Percentiles rank a stretch among this genome's conserved stretches.
phyloP scores from a whole-genome alignment of 2,113 vertebrate species.

The Xyliphius kryptos region DNA sequence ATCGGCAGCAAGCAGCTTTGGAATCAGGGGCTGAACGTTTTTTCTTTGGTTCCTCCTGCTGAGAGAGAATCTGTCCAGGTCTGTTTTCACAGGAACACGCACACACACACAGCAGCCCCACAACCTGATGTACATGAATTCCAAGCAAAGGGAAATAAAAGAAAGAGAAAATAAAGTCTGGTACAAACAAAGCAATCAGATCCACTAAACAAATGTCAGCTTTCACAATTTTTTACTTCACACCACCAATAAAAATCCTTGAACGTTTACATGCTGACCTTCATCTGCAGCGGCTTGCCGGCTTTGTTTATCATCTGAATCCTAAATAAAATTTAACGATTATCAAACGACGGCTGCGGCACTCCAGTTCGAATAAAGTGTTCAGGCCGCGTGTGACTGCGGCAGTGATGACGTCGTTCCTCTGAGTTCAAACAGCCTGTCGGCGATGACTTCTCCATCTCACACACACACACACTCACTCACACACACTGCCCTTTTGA shows the following conservation, averaged over 20 bases:
- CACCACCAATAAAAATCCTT: constrained; percentile 7
- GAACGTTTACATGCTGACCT: constrained; percentile 10
- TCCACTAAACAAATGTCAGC: neutral
- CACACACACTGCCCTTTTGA: constrained; percentile 22
- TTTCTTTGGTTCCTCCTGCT: constrained; percentile 47
- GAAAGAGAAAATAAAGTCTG: neutral
- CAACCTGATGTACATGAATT: neutral
- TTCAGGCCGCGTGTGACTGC: constrained; percentile 11
- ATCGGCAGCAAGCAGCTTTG: constrained; percentile 32
- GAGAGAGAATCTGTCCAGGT: constrained; percentile 31
- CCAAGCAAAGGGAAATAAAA: neutral
- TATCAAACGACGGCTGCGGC: constrained; percentile 25
- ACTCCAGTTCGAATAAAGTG: constrained; percentile 26
- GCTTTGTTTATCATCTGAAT: constrained; percentile 25
- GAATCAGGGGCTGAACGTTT: constrained; percentile 48
- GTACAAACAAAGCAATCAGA: constrained; percentile 1
- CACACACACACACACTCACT: constrained; percentile 1
- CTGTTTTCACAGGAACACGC: constrained; percentile 39
- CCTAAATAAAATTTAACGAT: constrained; percentile 19
- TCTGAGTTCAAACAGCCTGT: constrained; percentile 35
- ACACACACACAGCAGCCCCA: constrained; percentile 3
- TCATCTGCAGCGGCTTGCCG: constrained; percentile 11
- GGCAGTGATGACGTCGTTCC: constrained; percentile 36
- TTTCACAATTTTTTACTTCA: neutral
- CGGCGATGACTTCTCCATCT: constrained; percentile 36